phyloP scores from a whole-genome alignment of 1,140 invertebrate genomes.

The Scaptodrosophila lebanonensis region DNA sequence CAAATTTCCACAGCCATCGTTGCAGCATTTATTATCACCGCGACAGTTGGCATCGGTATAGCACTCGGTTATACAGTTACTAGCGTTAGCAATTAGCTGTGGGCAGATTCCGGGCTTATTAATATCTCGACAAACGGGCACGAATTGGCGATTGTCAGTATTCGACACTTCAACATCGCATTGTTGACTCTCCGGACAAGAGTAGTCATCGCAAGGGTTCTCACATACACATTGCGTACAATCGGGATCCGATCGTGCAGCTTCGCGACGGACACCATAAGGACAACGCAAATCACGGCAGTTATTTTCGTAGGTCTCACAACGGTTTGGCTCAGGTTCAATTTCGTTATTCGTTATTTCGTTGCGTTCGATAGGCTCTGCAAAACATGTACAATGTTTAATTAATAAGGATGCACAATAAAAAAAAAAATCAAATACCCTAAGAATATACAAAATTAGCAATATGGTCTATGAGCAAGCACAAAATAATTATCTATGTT shows the following conservation, averaged over 20 bases:
- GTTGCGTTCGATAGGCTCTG: constrained; percentile 40
- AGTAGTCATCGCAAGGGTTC: constrained; percentile 84
- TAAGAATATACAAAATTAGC: no score
- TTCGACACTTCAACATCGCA: constrained; percentile 82
- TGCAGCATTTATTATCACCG: constrained; percentile 88
- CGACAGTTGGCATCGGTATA: constrained; percentile 89
- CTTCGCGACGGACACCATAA: constrained; percentile 85
- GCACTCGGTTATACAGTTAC: constrained; percentile 84
- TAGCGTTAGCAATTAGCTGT: constrained; percentile 68
- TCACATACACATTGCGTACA: constrained; percentile 87
- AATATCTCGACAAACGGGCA: constrained; percentile 82
- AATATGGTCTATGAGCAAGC: constrained; percentile 64
- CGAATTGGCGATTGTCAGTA: constrained; percentile 77
- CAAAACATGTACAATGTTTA: background rate
- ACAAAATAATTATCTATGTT: constrained; percentile 26
- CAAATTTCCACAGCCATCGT: constrained; percentile 84
- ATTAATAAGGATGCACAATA: no score
- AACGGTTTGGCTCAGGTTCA: constrained; percentile 66
- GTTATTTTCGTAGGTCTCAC: constrained; percentile 79
- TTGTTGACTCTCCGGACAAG: constrained; percentile 81
- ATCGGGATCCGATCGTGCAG: constrained; percentile 79
- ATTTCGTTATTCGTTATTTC: constrained; percentile 40
- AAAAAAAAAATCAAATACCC: background rate
- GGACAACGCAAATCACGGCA: constrained; percentile 83
- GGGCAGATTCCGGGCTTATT: constrained; percentile 88